Evolutionary conservation across 2,888 invertebrate genomes (phyloP).

Genomic region (Caradrina kadenii): DNA sequence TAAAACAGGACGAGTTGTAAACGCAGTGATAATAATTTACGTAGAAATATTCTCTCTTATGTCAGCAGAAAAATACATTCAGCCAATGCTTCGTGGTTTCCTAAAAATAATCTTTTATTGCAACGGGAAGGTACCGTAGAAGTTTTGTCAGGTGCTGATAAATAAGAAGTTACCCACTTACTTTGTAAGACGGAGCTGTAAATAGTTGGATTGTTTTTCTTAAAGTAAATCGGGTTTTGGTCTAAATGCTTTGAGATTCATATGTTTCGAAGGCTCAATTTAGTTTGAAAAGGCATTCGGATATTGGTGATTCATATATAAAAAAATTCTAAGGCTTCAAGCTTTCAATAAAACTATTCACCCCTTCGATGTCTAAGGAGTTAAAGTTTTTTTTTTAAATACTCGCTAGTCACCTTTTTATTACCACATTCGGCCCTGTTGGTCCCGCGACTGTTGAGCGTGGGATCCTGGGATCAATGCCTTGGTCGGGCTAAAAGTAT

Average conservation of each 20-base stretch:
- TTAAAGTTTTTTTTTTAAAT: neutral
- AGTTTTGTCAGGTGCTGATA: slow-evolving; percentile 61
- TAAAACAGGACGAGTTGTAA: slow-evolving; percentile 57
- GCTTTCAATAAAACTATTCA: slow-evolving; percentile 6
- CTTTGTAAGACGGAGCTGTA: slow-evolving; percentile 56
- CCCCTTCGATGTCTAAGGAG: neutral
- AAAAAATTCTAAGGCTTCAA: neutral
- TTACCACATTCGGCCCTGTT: neutral
- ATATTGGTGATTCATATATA: slow-evolving; percentile 6
- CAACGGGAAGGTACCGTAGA: slow-evolving; percentile 43
- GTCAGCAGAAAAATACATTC: slow-evolving; percentile 73
- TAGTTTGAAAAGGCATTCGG: neutral
- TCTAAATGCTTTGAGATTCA: slow-evolving; percentile 32
- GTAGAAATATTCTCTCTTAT: slow-evolving; percentile 65
- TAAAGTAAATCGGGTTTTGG: slow-evolving; percentile 25
- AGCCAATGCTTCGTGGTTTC: slow-evolving; percentile 57
- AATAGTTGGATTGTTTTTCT: slow-evolving; percentile 57
- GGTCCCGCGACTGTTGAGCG: too few relatives aligned
- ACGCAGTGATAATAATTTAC: slow-evolving; percentile 66
- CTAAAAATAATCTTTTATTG: slow-evolving; percentile 66
- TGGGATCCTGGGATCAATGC: too few relatives aligned
- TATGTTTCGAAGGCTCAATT: slow-evolving; percentile 12
- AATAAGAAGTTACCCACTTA: slow-evolving; percentile 62
- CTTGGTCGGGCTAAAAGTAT: too few relatives aligned
- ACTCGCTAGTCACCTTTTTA: neutral